Base-by-base conservation (phyloP, 2,888 invertebrate genomes). In the Priocnemis perturbator region DNA sequence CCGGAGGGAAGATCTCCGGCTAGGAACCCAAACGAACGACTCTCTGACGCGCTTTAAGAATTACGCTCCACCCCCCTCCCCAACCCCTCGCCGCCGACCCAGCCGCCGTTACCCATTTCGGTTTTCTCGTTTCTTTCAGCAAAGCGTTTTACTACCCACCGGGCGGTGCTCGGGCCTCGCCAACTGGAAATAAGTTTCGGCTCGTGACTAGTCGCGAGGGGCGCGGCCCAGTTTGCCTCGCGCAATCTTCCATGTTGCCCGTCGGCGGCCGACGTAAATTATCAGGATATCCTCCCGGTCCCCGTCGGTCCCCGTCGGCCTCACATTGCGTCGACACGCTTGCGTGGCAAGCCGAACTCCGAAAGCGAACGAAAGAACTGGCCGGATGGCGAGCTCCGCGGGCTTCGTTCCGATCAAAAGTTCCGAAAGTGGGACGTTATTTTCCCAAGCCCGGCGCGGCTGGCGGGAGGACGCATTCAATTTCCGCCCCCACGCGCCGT, bases 391-490 rank as follows among this genome's bases (percentile, higher is more conserved):
- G 7, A 2, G 7, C 14, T 37, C 26, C 26, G 37, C 37, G 71
- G 75, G 74, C 77, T 65, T 59, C 65, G 15, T 71, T 55, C 74
- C 77, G 83, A 83, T 83, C 83, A 78, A 83, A 26, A 83, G 76
- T 84, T 82, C 73, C 58, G 79, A 81, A 81, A 84, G 79, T 77
- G 78, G 81, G 77, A 84, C 84, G 81, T 84, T 84, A 86, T 85
- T 85, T 83, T 79, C 78, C 82, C 75, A 3, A 2, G 26, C 26
- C 26, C 2, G 5, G 72, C 76, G 3, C 11, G 47, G 26, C 26
- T 5, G 11, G n/a, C 77, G 73, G 67, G 67, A 76, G 78, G 84
- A 83, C 83, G 83, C 85, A 82, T 87, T 87, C 86, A 87, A 87
- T 87, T 87, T 86, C 84, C 83, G 84, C 73, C 74, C 67, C 68